Percentiles rank a stretch among this genome's conserved stretches.
These are phyloP conservation scores for Tauraco erythrolophus DNA, from an alignment of 2,113 vertebrate species.

Conservation along the genomic window DNA sequence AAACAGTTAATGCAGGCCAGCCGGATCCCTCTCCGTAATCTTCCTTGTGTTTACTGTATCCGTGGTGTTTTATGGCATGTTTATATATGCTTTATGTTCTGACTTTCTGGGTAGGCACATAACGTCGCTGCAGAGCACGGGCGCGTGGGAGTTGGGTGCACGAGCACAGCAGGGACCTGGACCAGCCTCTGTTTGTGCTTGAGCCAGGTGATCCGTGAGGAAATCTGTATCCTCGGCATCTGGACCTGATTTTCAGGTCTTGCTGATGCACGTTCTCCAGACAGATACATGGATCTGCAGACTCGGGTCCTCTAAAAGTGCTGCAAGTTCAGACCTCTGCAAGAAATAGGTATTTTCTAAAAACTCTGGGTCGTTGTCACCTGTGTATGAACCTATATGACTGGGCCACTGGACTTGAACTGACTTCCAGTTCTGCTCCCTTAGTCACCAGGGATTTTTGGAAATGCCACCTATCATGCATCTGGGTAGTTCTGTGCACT, in stretches of 20 bases:
- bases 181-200: neutral
- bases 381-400: neutral
- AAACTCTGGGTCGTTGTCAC: neutral
- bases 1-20: neutral
- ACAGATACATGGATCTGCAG: neutral
- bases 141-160: rapidly evolving
- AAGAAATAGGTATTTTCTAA: neutral
- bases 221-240: neutral
- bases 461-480: neutral
- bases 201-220: neutral
- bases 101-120: neutral
- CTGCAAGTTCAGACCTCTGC: neutral
- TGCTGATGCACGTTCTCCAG: neutral
- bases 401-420: neutral
- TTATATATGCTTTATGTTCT: neutral
- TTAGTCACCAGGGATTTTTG: rapidly evolving
- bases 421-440: neutral
- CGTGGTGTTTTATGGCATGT: neutral
- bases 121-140: rapidly evolving
- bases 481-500: no score
- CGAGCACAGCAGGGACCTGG: neutral
- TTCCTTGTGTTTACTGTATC: rapidly evolving
- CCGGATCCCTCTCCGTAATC: neutral
- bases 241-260: neutral
- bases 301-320: neutral